Percentiles rank a stretch among this genome's conserved stretches.
phyloP scores from a whole-genome alignment of 2,888 invertebrate species.

The Drosophila rellima region DNA sequence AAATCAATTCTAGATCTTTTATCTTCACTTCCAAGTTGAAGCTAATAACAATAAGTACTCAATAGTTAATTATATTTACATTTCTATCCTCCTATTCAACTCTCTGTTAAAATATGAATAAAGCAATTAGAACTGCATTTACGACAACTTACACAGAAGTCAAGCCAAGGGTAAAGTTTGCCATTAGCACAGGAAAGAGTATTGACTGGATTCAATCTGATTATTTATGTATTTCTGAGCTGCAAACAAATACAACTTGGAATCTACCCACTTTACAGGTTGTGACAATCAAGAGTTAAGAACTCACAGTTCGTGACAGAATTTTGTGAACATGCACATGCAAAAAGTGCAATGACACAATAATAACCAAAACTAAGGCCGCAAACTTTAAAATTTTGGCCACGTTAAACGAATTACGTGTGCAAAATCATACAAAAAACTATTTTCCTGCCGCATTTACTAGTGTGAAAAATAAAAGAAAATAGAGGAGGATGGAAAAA shows the following conservation, averaged over 20 bases:
- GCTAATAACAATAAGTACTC: background rate
- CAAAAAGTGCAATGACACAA: conserved; percentile 9
- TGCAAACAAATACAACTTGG: conserved; percentile 3
- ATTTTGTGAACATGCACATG: conserved; percentile 9
- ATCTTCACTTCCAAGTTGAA: no score
- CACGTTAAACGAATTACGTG: conserved; percentile 68
- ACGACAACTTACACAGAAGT: conserved; percentile 37
- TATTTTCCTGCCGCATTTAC: conserved; percentile 11
- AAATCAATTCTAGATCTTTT: no score
- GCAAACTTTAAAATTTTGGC: conserved; percentile 33
- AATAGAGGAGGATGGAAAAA: conserved; percentile 13
- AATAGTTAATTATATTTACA: background rate
- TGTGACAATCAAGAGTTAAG: conserved; percentile 6
- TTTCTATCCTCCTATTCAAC: background rate
- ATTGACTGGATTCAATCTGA: background rate
- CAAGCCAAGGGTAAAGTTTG: conserved; percentile 49
- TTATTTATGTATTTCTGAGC: conserved; percentile 12
- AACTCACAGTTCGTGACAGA: conserved; percentile 13
- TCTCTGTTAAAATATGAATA: conserved; percentile 4
- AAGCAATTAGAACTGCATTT: conserved; percentile 14
- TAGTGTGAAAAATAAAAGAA: conserved; percentile 15
- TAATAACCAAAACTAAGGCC: conserved; percentile 14
- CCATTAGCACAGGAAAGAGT: conserved; percentile 1
- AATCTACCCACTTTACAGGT: background rate
- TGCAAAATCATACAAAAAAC: conserved; percentile 28